Conservation (phyloP, 1,140 invertebrate species). For the Chrysopa pallens region DNA sequence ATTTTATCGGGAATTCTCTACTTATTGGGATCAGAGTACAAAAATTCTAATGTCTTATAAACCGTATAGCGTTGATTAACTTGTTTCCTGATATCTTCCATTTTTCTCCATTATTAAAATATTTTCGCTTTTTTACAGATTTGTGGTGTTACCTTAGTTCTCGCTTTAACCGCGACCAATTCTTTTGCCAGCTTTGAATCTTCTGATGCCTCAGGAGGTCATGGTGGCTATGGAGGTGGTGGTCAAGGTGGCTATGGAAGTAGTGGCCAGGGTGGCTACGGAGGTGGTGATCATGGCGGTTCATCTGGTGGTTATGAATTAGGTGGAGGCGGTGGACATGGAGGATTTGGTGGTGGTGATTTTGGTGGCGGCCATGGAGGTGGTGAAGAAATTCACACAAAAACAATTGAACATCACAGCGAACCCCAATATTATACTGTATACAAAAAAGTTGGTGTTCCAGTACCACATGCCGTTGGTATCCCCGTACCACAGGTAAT, state of each 20-base stretch:
- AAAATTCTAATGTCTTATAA: too few species aligned
- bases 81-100: too few species aligned
- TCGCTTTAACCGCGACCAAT: not conserved
- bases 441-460: slow-evolving; percentile 55
- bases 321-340: slow-evolving; percentile 11
- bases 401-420: slow-evolving; percentile 36
- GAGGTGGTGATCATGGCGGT: slow-evolving; percentile 6
- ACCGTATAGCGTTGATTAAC: too few species aligned
- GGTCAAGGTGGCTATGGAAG: slow-evolving; percentile 8
- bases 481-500: slow-evolving; percentile 55
- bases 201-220: slow-evolving; percentile 8
- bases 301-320: not conserved
- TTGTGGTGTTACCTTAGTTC: not conserved
- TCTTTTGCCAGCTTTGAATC: too few species aligned
- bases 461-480: slow-evolving; percentile 53
- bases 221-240: slow-evolving; percentile 6
- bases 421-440: slow-evolving; percentile 52
- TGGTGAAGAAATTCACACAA: slow-evolving; percentile 19
- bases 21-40: too few species aligned
- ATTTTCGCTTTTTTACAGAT: not conserved
- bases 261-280: slow-evolving; percentile 13
- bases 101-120: not conserved
- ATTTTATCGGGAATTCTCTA: too few species aligned
- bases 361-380: slow-evolving; percentile 7
- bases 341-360: slow-evolving; percentile 10